A percentile compares a stretch with the other conserved stretches of the same genome.
Evolutionary conservation across 2,888 invertebrate species (phyloP).

Genomic region (Laothoe populi): DNA sequence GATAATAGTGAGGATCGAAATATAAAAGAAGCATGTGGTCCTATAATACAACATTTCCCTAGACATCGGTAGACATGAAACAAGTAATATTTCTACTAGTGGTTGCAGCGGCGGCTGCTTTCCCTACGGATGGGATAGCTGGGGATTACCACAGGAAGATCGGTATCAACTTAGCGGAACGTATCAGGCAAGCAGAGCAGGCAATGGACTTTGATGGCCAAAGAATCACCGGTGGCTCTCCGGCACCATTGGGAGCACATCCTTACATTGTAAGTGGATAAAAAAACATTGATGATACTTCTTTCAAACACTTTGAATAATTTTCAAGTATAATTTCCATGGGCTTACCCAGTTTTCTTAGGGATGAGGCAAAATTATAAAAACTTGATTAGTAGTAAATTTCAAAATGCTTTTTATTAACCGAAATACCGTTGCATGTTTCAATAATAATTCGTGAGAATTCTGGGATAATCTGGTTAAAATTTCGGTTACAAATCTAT

Average conservation of each 20-base stretch:
- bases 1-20: slow-evolving; percentile 29
- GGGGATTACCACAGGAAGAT: background rate
- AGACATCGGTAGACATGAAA: background rate
- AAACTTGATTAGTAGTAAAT: too few species aligned
- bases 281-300: too few species aligned
- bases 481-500: too few species aligned
- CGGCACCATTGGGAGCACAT: background rate
- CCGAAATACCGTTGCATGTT: too few species aligned
- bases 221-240: background rate
- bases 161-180: background rate
- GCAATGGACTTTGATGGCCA: background rate
- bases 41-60: slow-evolving; percentile 32
- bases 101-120: background rate
- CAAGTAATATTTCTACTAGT: slow-evolving; percentile 27
- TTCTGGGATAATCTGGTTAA: too few species aligned
- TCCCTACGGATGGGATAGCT: background rate
- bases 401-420: too few species aligned
- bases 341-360: too few species aligned
- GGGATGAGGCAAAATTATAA: too few species aligned
- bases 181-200: background rate
- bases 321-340: too few species aligned
- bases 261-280: background rate
- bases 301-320: too few species aligned
- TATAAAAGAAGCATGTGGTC: slow-evolving; percentile 32
- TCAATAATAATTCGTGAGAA: too few species aligned